A percentile compares a stretch with the other conserved stretches of the same genome.
These are phyloP conservation scores for Myiopsitta monachus DNA, from an alignment of 2,113 vertebrate genomes.

Conservation along the genomic window DNA sequence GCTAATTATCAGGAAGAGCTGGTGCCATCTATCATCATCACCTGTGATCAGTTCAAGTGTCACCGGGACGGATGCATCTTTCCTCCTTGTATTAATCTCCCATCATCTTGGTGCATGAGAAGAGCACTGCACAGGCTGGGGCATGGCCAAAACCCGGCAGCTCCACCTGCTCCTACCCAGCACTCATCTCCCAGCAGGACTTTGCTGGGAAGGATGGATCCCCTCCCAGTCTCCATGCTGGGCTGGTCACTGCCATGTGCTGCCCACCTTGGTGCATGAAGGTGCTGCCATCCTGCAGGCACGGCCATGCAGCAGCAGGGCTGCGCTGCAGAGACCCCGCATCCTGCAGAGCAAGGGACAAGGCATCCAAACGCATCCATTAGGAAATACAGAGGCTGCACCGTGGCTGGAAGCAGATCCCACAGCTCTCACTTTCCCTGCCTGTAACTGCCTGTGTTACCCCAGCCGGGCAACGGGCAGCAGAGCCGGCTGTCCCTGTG, in stretches of 20 bases:
- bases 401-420: neutral
- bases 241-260: fast-evolving
- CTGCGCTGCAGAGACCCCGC: neutral
- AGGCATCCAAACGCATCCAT: fast-evolving
- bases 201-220: fast-evolving
- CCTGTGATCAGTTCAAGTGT: neutral
- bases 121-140: neutral
- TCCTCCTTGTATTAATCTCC: neutral
- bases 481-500: fast-evolving
- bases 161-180: neutral
- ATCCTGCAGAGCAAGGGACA: neutral
- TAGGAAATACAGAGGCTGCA: neutral
- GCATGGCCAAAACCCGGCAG: fast-evolving
- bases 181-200: neutral
- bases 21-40: slow-evolving; percentile 13
- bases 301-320: neutral
- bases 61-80: neutral
- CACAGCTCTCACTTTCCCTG: neutral
- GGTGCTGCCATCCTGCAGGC: neutral
- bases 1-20: slow-evolving; percentile 31
- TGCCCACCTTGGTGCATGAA: neutral
- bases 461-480: neutral
- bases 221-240: neutral
- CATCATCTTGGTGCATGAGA: fast-evolving
- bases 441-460: neutral